Evolutionary conservation across 1,140 invertebrate species (phyloP), one percentile per base, ranked within the genome.

Genomic region (Panagrolaimus sp.): DNA sequence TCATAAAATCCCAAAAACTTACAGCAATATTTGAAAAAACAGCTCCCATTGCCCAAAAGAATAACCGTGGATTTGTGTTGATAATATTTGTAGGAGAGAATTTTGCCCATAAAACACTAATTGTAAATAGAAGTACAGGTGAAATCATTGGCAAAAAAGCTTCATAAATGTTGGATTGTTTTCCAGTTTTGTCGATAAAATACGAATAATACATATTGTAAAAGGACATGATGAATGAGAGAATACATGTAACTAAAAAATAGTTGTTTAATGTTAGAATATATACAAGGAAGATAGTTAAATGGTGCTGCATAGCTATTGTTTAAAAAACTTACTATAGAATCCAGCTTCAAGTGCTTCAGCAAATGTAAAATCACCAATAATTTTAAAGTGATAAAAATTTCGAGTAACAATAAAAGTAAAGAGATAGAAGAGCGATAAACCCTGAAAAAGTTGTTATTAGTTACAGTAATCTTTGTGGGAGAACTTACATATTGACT

Each of bases 11-110:
- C 2, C 31, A 38, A 38, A 9, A 11, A 73, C 83, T 77, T 80
- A 86, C 86, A 23, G 85, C 81, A 68, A 87, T 86, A 77, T 86
- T 86, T 13, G 86, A 85, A 75, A 86, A 87, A 9, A 84, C 80
- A 46, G 84, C 85, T 31, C 85, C 85, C 63, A 84, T 82, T 31
- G 83, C 79, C 74, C 82, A 84, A 68, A 83, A 84, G 72, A 85
- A 84, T 14, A 85, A 70, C 65, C 86, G 69, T 8, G 86, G 85
- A 65, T 86, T 83, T 13, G 72, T 65, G 9, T 84, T 78, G 43
- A 87, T 65, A 16, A 87, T 83, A 27, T 84, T 75, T 69, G 74
- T 81, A 14, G 82, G 81, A 0, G 86, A 86, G 27, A 74, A 74
- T 1, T 47, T 64, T 14, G 75, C 80, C 85, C 86, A 87, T 0